Evolutionary conservation across 2,888 invertebrate genomes (phyloP).

Genomic region (Coronaproctus castanopsis): DNA sequence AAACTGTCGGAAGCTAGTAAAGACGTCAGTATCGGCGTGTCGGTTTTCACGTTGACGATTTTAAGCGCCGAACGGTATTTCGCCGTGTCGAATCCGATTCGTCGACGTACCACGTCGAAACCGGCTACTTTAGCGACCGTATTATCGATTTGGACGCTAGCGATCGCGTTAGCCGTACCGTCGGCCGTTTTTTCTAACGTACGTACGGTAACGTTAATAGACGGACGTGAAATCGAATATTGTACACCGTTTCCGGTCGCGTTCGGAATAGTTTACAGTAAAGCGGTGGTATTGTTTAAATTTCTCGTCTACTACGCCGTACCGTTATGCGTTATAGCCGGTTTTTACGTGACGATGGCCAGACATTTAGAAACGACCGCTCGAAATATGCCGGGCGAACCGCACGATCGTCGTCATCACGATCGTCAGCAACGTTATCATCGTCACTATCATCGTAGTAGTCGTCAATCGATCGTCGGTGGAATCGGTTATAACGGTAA

Average conservation of each 20-base stretch:
- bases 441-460: too few species aligned
- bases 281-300: conserved; percentile 38
- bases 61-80: conserved; percentile 76
- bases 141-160: conserved; percentile 56
- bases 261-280: conserved; percentile 38
- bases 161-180: conserved; percentile 54
- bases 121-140: conserved; percentile 51
- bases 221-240: conserved; percentile 34
- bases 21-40: conserved; percentile 76
- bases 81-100: conserved; percentile 74
- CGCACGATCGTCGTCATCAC: too few species aligned
- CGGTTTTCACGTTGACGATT: conserved; percentile 78
- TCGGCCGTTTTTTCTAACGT: conserved; percentile 50
- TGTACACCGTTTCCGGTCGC: conserved; percentile 57
- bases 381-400: conserved; percentile 60
- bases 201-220: conserved; percentile 25
- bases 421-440: too few species aligned
- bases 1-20: conserved; percentile 54
- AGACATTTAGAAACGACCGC: conserved; percentile 60
- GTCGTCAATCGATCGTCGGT: too few species aligned
- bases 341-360: conserved; percentile 79
- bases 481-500: too few species aligned
- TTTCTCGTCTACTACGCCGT: conserved; percentile 64
- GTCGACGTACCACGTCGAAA: conserved; percentile 54
- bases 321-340: conserved; percentile 59